Conservation (phyloP, 2,113 vertebrate genomes). For the Hymenochirus boettgeri region DNA sequence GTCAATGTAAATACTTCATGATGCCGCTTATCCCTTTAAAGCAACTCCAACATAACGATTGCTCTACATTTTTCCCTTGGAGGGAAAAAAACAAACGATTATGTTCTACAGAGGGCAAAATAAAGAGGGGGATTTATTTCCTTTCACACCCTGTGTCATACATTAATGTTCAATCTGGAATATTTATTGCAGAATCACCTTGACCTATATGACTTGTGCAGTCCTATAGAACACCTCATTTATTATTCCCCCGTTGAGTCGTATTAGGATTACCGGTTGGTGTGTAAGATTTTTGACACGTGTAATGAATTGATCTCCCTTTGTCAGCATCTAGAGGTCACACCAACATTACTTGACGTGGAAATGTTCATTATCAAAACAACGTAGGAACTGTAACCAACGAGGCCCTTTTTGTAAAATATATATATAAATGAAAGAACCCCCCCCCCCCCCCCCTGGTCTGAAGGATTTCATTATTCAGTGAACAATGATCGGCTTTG, state of each 20-base stretch:
- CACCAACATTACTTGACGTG: conserved; percentile 6
- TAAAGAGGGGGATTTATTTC: too few relatives aligned
- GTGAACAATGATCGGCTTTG: conserved; percentile 55
- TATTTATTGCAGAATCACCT: neutral
- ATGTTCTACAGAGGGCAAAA: too few relatives aligned
- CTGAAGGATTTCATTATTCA: conserved; percentile 40
- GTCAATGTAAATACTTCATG: too few relatives aligned
- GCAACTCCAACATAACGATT: too few relatives aligned
- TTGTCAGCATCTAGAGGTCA: conserved; percentile 2
- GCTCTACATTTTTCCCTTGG: too few relatives aligned
- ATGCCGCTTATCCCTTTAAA: too few relatives aligned
- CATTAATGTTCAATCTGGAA: too few relatives aligned
- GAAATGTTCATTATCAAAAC: conserved; percentile 9
- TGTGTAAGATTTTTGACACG: conserved; percentile 9
- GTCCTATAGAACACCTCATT: neutral
- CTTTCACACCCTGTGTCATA: too few relatives aligned
- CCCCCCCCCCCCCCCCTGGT: conserved; percentile 9
- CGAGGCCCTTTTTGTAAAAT: neutral
- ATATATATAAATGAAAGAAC: too few relatives aligned
- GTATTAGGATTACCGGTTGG: neutral
- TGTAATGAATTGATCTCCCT: conserved; percentile 22
- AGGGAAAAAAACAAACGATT: too few relatives aligned
- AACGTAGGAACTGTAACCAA: conserved; percentile 23
- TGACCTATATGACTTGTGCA: neutral
- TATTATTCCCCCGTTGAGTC: neutral